These are phyloP conservation scores for Saccostrea echinata DNA, from an alignment of 1,140 invertebrate species.

Conservation along the genomic window DNA sequence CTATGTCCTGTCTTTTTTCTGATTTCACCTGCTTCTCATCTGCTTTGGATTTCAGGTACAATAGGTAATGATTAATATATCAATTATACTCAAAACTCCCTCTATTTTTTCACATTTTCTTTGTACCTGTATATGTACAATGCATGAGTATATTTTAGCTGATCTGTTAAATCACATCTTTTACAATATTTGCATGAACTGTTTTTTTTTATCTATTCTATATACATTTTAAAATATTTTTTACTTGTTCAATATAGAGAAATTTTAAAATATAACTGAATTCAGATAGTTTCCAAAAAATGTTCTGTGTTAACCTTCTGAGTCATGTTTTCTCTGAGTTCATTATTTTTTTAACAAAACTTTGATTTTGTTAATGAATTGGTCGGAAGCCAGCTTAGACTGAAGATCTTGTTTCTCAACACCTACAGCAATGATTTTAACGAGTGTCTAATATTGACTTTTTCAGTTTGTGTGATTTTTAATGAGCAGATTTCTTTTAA, in stretches of 20 bases:
- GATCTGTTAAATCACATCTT: background rate
- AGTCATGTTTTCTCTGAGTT: background rate
- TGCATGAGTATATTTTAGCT: no score
- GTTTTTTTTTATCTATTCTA: background rate
- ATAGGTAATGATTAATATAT: background rate
- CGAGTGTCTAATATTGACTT: background rate
- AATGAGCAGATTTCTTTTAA: conserved; percentile 12
- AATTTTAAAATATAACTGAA: background rate
- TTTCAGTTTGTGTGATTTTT: conserved; percentile 14
- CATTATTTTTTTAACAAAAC: background rate
- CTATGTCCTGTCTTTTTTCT: background rate
- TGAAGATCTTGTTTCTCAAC: background rate
- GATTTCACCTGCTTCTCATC: conserved; percentile 7
- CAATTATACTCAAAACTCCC: background rate
- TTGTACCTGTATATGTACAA: background rate
- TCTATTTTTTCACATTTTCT: background rate
- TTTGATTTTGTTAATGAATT: conserved; percentile 7
- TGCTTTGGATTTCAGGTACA: background rate
- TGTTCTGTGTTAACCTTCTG: background rate
- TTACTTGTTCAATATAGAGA: background rate
- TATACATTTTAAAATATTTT: background rate
- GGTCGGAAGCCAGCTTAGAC: background rate
- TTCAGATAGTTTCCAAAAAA: background rate
- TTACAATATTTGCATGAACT: background rate
- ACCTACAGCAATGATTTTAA: conserved; percentile 23